Base-by-base conservation (phyloP, 1,140 invertebrate species). In the Drosophila arizonae region DNA sequence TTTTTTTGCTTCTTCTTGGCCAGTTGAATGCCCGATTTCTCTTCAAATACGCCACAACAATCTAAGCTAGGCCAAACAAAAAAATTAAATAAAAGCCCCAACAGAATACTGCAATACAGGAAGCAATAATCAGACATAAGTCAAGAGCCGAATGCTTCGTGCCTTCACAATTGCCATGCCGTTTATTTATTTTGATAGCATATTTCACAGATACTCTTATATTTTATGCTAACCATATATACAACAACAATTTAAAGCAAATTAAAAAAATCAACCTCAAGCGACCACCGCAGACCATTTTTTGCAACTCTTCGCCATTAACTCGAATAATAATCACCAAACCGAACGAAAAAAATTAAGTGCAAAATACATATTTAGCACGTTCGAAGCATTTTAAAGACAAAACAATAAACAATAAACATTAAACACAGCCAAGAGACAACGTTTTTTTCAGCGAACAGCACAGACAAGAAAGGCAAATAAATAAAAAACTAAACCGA, bases 11-110 rank as follows among this genome's bases (percentile, higher is more conserved):
- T 55, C 60, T 73, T 67, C 52, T 72, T 61, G 21, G 28, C 62
- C 56, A 57, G 75, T 77, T 77, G 75, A 77, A 77, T 74, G 75
- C 48, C 75, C 75, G 75, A 77, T 77, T 77, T 77, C 75, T 74
- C 75, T 56, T 70, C 55, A 77, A 74, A 70, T 72, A 74, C 68
- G 68, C 72, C 48, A 58, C 48, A 64, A n/a, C 48, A 28, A 50
- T 58, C 57, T 21, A 66, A 72, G 56, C 56, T 67, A 15, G 9
- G 43, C 58, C 39, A 56, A 65, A 61, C 52, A 13, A 6, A 9
- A 21, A 11, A 64, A 17, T 17, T 0, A 52, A 39, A 65, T 15
- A 26, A 43, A 54, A 43, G n/a, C 30, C 36, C 36, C 36, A 11
- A 58, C 26, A 58, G 41, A 58, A 60, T 73, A 69, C 54, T 69